These are phyloP conservation scores for Chascanopsetta lugubris DNA, from an alignment of 2,113 vertebrate genomes.

Conservation along the genomic window DNA sequence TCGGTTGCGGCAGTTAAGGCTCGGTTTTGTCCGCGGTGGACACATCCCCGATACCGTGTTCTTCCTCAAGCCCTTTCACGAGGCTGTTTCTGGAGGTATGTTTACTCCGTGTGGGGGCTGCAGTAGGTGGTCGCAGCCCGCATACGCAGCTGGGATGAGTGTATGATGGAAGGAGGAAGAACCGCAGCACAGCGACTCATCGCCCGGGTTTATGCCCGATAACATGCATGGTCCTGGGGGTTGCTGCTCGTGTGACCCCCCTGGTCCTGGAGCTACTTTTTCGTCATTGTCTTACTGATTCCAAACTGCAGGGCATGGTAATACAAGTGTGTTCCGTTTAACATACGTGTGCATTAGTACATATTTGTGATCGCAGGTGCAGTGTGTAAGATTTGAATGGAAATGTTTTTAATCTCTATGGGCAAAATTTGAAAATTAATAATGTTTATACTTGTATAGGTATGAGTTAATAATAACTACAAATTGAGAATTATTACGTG, in stretches of 20 bases:
- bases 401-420: too few relatives aligned
- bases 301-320: not conserved
- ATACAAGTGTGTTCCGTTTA: not conserved
- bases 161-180: not conserved
- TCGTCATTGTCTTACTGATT: not conserved
- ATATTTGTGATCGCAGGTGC: not conserved
- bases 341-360: not conserved
- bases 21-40: not conserved
- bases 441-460: too few relatives aligned
- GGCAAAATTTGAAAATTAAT: too few relatives aligned
- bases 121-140: not conserved
- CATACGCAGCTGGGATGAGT: not conserved
- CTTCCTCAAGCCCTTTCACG: not conserved
- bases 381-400: too few relatives aligned
- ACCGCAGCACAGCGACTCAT: conserved; percentile 10
- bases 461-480: too few relatives aligned
- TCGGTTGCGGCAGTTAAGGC: not conserved
- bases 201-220: not conserved
- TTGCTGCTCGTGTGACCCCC: not conserved
- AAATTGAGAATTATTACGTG: too few relatives aligned
- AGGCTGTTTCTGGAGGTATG: not conserved
- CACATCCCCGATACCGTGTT: not conserved
- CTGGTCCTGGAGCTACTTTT: not conserved
- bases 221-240: not conserved
- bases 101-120: not conserved